Evolutionary conservation across 2,797 vertebrate genomes (phyloP).

Genomic region (Mionectes olivaceus): DNA sequence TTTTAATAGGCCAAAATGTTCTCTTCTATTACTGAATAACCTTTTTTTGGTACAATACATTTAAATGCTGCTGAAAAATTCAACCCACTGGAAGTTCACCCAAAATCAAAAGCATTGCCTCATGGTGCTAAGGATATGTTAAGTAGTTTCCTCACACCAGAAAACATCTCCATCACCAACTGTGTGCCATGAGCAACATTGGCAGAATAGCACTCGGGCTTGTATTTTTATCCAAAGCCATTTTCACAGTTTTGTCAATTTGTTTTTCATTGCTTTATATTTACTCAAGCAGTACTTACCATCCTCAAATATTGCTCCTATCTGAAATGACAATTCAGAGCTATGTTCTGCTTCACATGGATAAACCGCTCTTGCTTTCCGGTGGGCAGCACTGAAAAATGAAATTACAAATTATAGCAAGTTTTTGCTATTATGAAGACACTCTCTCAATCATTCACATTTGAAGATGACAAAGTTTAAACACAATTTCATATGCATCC

Average conservation of each 20-base stretch:
- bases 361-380: conserved; percentile 94
- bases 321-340: conserved; percentile 96
- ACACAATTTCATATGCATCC: neutral
- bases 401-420: conserved; percentile 43
- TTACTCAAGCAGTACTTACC: conserved; percentile 86
- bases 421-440: neutral
- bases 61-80: neutral
- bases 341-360: conserved; percentile 96
- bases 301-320: conserved; percentile 94
- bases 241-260: conserved; percentile 34
- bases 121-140: neutral
- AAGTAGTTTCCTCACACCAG: neutral
- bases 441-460: neutral
- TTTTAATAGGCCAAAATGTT: neutral
- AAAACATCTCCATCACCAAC: neutral
- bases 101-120: neutral
- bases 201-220: conserved; percentile 1
- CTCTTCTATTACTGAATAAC: neutral
- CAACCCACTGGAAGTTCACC: neutral
- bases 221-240: conserved; percentile 33
- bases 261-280: conserved; percentile 31
- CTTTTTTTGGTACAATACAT: neutral
- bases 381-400: conserved; percentile 84
- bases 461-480: conserved; percentile 12
- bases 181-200: neutral